A percentile compares a stretch with the other conserved stretches of the same genome.
Conservation (phyloP, 2,888 invertebrate species). For the Caenorhabditis japonica region DNA sequence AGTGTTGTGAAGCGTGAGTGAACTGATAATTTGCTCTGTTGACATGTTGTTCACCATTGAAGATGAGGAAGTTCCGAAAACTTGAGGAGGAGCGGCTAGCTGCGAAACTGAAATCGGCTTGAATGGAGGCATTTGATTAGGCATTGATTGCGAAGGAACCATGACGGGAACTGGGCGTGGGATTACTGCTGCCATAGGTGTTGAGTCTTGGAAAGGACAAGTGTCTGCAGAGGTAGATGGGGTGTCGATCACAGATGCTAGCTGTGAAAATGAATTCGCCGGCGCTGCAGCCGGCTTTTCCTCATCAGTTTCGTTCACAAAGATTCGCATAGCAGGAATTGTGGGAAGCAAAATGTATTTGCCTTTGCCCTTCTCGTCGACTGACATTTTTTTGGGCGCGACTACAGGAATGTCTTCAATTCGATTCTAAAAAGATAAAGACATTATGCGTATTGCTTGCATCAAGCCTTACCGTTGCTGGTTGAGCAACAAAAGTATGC, state of each 20-base stretch:
- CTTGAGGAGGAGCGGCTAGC: constrained; percentile 11
- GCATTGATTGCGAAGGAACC: constrained; percentile 6
- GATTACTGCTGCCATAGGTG: constrained; percentile 16
- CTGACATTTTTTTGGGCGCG: constrained; percentile 47
- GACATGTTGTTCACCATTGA: constrained; percentile 32
- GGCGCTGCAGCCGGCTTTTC: constrained; percentile 7
- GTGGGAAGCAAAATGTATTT: constrained; percentile 60
- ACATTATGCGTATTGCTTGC: constrained; percentile 7
- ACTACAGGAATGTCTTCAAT: constrained; percentile 45
- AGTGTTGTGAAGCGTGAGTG: constrained; percentile 47
- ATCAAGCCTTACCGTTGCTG: constrained; percentile 33
- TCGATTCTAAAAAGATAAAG: constrained; percentile 27
- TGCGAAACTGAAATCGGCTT: constrained; percentile 24
- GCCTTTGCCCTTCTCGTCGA: constrained; percentile 58
- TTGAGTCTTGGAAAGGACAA: constrained; percentile 31
- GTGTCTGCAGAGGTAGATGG: constrained; percentile 28
- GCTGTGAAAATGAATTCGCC: background rate
- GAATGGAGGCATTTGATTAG: constrained; percentile 33
- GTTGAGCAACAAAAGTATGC: constrained; percentile 56
- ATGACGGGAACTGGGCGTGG: constrained; percentile 27
- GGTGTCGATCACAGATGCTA: constrained; percentile 19
- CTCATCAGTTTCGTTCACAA: constrained; percentile 53
- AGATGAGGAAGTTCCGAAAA: background rate
- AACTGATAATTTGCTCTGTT: constrained; percentile 46
- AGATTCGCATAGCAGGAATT: constrained; percentile 62